Evolutionary conservation across 2,113 vertebrate species (phyloP), one percentile per base, ranked within the genome.

Genomic region (Gnathonemus longibarbis): DNA sequence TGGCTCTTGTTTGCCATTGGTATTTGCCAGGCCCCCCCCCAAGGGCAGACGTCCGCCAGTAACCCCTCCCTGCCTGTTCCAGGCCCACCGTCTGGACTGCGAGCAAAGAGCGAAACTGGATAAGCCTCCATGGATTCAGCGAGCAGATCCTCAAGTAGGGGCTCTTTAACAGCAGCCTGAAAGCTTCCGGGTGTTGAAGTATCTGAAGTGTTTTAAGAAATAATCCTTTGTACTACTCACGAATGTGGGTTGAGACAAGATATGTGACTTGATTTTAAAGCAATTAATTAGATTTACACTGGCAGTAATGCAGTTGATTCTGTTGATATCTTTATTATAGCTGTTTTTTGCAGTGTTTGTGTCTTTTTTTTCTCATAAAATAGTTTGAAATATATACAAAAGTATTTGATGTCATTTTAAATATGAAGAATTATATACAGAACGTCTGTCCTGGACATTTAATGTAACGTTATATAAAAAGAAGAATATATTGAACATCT

Each of bases 91-190:
- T 15, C 39, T 42, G 31, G 35, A 6, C 31, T 8, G 35, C 35
- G 0, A 42, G 6, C 35, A 42, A 5, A 5, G 91, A 93, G 53
- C 92, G 89, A 13, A 95, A 95, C 90, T 56, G 3, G 1, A 92
- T 97, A 80, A 9, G 4, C 1, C 83, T 97, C 17, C 0, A 0
- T 1, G 96, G 96, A 42, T 96, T 97, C 93, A 97, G 93, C 49
- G 97, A 97, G 46, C 97, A 97, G 84, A 93, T 96, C 0, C 93
- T 97, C 62, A 95, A 95, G 97, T 97, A 94, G 94, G 93, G 84
- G 5, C 3, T 87, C 39, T 35, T 53, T 17, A n/a, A 53, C 74
- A 42, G 2, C 13, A 80, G n/a, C 3, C 31, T 35, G 70, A 39
- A 35, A 35, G 31, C 0, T 77, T 77, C 70, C 7, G 66, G 15